Evolutionary conservation across 2,113 vertebrate species (phyloP), one percentile per base, ranked within the genome.

Genomic region (Rhabdomys dilectus): DNA sequence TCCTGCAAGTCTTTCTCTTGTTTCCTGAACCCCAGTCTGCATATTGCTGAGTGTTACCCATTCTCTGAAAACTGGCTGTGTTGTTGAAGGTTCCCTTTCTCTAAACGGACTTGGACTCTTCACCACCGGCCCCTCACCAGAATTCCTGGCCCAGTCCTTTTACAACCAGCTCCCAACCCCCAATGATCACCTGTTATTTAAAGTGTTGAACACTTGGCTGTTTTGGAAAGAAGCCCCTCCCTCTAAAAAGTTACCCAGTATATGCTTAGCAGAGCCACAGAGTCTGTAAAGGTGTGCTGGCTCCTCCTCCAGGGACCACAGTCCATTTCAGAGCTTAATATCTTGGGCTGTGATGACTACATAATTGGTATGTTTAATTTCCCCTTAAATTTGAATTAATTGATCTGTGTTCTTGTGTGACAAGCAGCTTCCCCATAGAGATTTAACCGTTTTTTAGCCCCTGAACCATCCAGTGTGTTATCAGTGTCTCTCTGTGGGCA

Each of bases 331-430:
- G 64, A 96, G 76, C 80, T 91, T 91, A 88, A 7, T 96, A 34
- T 90, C 89, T 89, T 60, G 89, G 88, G 84, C 58, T 68, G 78
- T 26, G 36, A 31, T 86, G 72, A 89, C 66, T 82, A 34, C 53
- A 9, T 86, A 70, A 86, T 60, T 31, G 45, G 88, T 89, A 78
- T 88, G 88, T 93, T 96, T 94, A 73, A 89, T 93, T 95, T 86
- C 66, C 81, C 93, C 89, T 95, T 97, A 92, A 76, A 89, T 96
- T 48, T 94, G 89, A 96, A 96, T 96, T 76, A 84, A 86, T 95
- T 84, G 56, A 80, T 80, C 93, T 93, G n/a, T 89, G 88, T 96
- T 95, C 88, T 45, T 12, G 0, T 76, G 31, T 86, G 78, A 64
- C 4, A 19, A 81, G 34, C 48, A 56, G 77, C 56, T 62, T 88